Base-by-base conservation (phyloP, 2,888 invertebrate species). In the Agrochola lychnidis region DNA sequence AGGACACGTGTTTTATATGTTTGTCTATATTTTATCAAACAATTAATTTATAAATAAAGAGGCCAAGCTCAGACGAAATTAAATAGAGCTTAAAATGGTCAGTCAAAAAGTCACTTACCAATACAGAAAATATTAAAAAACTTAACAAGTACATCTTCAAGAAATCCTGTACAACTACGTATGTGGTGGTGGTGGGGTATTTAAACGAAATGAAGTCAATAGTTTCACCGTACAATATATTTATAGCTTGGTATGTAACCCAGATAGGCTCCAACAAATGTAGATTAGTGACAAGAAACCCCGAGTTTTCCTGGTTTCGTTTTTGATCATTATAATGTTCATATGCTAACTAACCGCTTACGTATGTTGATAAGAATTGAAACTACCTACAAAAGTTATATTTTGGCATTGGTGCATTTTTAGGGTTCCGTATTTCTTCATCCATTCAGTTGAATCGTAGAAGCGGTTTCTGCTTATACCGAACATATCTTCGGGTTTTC, bases 61-160 rank as follows among this genome's bases (percentile, higher is more conserved):
- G 10, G 16, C 30, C 30, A 61, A 56, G 19, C 10, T 19, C 10
- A 22, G 19, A 36, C 10, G 4, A 40, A 62, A 14, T 12, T 14
- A 25, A n/a, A 64, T 48, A 48, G 2, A 40, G n/a, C n/a, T n/a
- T 40, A 40, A n/a, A 56, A n/a, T 4, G 0, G 12, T 25, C 19
- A 69, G 1, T 56, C 10, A n/a, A 53, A 70, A 59, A 19, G 25
- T 12, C 19, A 69, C 69, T 69, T 57, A 69, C 69, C 69, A 57
- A 25, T 42, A 25, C 40, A 42, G 25, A 57, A 69, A 69, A 69
- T 40, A 57, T 12, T 6, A 42, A 42, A 57, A 19, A 57, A 19
- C 25, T 56, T 25, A 42, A 42, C 42, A 69, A 57, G 57, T 57
- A 57, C 69, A 69, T 69, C 40, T 57, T 69, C 19, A 25, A 56